Conservation (phyloP, 64 coral and sea anemone species). For the Porites lutea region DNA sequence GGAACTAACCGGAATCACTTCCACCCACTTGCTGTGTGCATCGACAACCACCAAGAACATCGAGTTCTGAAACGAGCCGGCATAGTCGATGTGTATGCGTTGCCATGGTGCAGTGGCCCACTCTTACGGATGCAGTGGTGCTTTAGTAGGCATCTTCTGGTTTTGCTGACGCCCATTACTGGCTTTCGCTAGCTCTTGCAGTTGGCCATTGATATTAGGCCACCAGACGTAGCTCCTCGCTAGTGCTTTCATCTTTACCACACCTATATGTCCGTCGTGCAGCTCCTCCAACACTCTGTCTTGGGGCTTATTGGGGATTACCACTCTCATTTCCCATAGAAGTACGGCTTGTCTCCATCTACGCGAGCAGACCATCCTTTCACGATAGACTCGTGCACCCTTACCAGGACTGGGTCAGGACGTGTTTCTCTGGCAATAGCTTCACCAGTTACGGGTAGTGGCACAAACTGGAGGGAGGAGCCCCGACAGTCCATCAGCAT, state of each 20-base stretch:
- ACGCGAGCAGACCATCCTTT: conserved; percentile 30
- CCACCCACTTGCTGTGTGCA: conserved; percentile 54
- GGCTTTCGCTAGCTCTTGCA: conserved; percentile 46
- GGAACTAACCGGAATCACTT: conserved; percentile 54
- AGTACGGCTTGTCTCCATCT: conserved; percentile 35
- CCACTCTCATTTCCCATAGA: conserved; percentile 53
- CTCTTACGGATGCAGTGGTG: conserved; percentile 42
- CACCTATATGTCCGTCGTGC: conserved; percentile 65
- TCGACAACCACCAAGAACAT: conserved; percentile 55
- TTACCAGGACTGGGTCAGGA: conserved; percentile 6
- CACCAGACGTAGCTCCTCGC: conserved; percentile 62
- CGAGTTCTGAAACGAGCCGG: neutral
- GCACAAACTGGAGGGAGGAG: conserved; percentile 59
- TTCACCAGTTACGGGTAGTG: conserved; percentile 48
- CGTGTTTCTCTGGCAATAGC: conserved; percentile 51
- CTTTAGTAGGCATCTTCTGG: conserved; percentile 29
- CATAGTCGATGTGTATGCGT: conserved; percentile 57
- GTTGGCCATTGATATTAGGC: conserved; percentile 52
- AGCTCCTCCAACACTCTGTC: conserved; percentile 53
- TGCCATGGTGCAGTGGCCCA: conserved; percentile 36
- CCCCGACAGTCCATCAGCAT: conserved; percentile 72
- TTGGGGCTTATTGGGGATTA: conserved; percentile 45
- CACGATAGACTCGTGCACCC: conserved; percentile 33
- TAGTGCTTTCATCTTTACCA: conserved; percentile 53
- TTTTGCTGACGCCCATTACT: conserved; percentile 41